phyloP scores from a whole-genome alignment of 2,888 invertebrate genomes.

The Pyrrhosoma nymphula region DNA sequence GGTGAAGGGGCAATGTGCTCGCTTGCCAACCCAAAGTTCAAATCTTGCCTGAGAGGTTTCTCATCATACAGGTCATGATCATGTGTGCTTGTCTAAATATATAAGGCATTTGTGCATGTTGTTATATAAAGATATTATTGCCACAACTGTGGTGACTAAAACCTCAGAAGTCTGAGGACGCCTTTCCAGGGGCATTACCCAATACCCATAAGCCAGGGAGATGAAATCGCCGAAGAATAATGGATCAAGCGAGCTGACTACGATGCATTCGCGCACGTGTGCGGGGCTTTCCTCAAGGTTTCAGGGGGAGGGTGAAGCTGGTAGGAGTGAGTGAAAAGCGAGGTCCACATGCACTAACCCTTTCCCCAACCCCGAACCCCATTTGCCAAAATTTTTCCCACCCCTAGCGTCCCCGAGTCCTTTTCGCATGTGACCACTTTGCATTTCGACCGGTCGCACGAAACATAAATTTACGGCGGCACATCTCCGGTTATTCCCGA shows the following conservation, averaged over 20 bases:
- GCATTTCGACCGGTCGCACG: background rate
- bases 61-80: too few species aligned
- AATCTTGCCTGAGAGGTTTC: too few species aligned
- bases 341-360: background rate
- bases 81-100: too few species aligned
- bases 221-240: background rate
- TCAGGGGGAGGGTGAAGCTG: background rate
- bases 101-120: too few species aligned
- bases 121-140: too few species aligned
- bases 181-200: too few species aligned
- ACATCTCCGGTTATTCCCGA: slow-evolving; percentile 56
- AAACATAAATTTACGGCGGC: slow-evolving; percentile 28
- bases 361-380: background rate
- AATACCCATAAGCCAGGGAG: background rate
- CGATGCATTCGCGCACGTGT: background rate
- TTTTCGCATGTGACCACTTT: slow-evolving; percentile 13
- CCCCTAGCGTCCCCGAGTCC: background rate
- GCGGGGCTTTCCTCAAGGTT: background rate
- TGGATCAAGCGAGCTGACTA: background rate
- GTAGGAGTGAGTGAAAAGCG: background rate
- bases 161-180: too few species aligned
- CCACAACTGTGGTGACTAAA: too few species aligned
- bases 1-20: too few species aligned
- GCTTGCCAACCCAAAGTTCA: too few species aligned
- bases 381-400: background rate